A percentile compares a stretch with the other conserved stretches of the same genome.
These are phyloP conservation scores for Chloropsis hardwickii DNA, from an alignment of 2,113 vertebrate genomes.

Conservation along the genomic window DNA sequence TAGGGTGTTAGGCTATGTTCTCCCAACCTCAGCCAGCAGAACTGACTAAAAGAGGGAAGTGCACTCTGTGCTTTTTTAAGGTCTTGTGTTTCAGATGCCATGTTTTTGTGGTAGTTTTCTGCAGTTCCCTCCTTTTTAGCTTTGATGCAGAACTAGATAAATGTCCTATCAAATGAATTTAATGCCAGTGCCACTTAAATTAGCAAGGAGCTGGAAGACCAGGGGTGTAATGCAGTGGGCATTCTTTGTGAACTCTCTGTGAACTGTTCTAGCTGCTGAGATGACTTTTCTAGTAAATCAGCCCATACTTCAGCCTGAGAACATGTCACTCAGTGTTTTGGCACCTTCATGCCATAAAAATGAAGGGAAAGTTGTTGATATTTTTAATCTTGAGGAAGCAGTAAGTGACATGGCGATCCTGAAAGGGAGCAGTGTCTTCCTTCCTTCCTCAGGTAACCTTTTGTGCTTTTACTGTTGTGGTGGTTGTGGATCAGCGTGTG, in stretches of 20 bases:
- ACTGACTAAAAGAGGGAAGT: not conserved
- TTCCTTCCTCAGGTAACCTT: not conserved
- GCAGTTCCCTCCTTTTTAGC: not conserved
- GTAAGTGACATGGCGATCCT: not conserved
- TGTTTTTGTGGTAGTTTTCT: not conserved
- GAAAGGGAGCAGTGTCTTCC: not conserved
- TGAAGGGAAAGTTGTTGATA: not conserved
- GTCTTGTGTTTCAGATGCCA: not conserved
- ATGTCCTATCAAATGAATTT: not conserved
- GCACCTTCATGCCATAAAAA: not conserved
- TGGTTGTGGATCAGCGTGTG: rapidly evolving
- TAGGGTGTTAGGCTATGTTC: not conserved
- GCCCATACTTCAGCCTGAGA: not conserved
- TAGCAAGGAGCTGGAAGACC: not conserved
- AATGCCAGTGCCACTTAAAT: not conserved
- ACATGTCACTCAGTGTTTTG: not conserved
- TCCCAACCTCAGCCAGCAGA: not conserved
- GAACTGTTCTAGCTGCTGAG: not conserved
- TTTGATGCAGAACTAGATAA: not conserved
- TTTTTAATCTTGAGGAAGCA: not conserved
- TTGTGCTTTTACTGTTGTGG: not conserved
- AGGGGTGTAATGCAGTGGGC: not conserved
- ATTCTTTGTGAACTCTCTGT: not conserved
- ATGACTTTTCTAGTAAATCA: not conserved
- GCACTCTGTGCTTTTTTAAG: not conserved